A percentile compares a stretch with the other conserved stretches of the same genome.
These are phyloP conservation scores for Ganaspis brasiliensis DNA, from an alignment of 2,888 invertebrate genomes.

Conservation along the genomic window DNA sequence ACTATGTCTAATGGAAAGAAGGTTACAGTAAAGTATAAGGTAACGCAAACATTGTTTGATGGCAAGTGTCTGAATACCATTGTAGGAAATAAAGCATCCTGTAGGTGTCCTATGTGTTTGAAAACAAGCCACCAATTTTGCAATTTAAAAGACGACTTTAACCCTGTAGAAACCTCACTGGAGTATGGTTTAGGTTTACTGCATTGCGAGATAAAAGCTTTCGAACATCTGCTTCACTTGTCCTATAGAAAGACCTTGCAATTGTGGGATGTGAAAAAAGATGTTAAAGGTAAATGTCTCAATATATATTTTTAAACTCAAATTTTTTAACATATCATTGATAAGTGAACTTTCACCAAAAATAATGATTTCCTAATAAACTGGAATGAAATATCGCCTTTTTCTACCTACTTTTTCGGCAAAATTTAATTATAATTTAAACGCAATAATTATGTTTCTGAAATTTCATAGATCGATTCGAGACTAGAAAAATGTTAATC, in stretches of 20 bases:
- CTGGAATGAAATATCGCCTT: too few species aligned
- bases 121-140: not conserved
- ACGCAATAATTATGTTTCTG: too few species aligned
- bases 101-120: not conserved
- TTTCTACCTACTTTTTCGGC: too few species aligned
- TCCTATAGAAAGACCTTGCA: not conserved
- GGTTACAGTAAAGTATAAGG: not conserved
- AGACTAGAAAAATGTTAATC: constrained; percentile 2
- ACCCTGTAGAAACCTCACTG: not conserved
- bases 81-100: not conserved
- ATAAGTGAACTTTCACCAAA: too few species aligned
- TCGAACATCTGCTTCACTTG: not conserved
- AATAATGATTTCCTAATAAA: too few species aligned
- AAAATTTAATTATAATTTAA: too few species aligned
- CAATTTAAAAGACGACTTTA: not conserved
- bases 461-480: not conserved
- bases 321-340: too few species aligned
- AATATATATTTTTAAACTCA: too few species aligned
- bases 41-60: constrained; percentile 33
- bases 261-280: not conserved
- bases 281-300: too few species aligned
- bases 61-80: constrained; percentile 36
- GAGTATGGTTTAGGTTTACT: not conserved
- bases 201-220: not conserved
- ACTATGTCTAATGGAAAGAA: not conserved